Percentiles rank a stretch among this genome's conserved stretches.
Evolutionary conservation across 2,888 invertebrate genomes (phyloP).

Genomic region (Esperia sulphurella): DNA sequence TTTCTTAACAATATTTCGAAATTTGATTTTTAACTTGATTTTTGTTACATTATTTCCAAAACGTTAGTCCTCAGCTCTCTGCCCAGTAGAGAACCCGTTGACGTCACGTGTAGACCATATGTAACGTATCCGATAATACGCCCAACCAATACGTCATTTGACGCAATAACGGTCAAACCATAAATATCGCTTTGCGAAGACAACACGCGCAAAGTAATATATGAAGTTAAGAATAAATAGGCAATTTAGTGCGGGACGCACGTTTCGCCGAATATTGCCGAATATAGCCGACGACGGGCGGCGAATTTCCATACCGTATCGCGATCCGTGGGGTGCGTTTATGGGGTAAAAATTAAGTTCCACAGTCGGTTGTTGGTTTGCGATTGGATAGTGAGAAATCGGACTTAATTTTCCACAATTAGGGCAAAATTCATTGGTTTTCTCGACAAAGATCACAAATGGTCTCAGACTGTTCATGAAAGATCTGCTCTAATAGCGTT

Average conservation of each 20-base stretch:
- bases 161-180: conserved; percentile 78
- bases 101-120: conserved; percentile 30
- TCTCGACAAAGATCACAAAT: no score
- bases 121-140: conserved; percentile 62
- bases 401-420: conserved; percentile 13
- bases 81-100: background rate
- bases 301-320: conserved; percentile 76
- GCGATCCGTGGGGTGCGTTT: conserved; percentile 74
- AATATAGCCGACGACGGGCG: conserved; percentile 70
- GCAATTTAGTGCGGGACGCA: conserved; percentile 76
- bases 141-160: conserved; percentile 74
- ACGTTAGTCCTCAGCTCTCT: no score
- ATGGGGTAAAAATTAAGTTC: conserved; percentile 78
- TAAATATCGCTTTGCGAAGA: conserved; percentile 79
- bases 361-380: conserved; percentile 55
- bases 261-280: conserved; percentile 75
- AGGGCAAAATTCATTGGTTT: background rate
- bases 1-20: no score
- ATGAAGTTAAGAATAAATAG: conserved; percentile 81
- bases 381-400: conserved; percentile 48
- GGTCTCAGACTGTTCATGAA: no score
- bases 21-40: no score
- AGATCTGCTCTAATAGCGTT: no score
- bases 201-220: conserved; percentile 79
- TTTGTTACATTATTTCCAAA: no score